Conservation (phyloP, 1,140 invertebrate genomes). For the Battus philenor region DNA sequence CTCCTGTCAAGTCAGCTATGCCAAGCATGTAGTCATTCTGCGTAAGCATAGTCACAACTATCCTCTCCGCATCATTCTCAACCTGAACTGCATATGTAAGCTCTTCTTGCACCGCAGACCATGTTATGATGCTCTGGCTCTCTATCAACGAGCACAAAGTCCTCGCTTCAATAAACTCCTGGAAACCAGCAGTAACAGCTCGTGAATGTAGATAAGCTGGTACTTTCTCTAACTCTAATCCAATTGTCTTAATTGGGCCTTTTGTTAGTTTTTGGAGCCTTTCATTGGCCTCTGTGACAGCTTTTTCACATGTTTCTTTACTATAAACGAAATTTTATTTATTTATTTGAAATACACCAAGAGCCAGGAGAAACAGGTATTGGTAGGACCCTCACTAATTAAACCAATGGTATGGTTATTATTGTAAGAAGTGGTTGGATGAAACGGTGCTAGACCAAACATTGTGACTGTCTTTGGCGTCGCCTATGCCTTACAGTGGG, state of each 20-base stretch:
- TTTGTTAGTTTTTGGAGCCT: constrained; percentile 79
- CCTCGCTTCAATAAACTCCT: constrained; percentile 92
- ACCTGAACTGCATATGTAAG: constrained; percentile 32
- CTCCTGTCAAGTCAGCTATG: constrained; percentile 91
- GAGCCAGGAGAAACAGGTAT: no score
- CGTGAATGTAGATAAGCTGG: constrained; percentile 85
- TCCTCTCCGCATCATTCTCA: constrained; percentile 27
- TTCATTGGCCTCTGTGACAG: constrained; percentile 81
- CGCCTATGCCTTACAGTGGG: no score
- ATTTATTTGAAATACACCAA: no score
- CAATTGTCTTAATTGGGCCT: constrained; percentile 81
- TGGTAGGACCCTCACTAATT: no score
- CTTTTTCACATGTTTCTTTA: constrained; percentile 75
- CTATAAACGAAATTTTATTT: no score
- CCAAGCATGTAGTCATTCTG: constrained; percentile 88
- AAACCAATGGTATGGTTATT: no score
- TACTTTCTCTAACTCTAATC: constrained; percentile 82
- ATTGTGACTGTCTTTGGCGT: no score
- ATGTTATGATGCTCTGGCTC: constrained; percentile 42
- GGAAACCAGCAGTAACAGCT: constrained; percentile 86
- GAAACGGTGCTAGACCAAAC: no score
- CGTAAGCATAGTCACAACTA: constrained; percentile 65
- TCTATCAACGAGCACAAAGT: constrained; percentile 67
- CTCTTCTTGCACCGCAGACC: constrained; percentile 49
- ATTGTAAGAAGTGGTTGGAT: no score